Base-by-base conservation (phyloP, 2,797 vertebrate species). In the Cetoscarus ocellatus region DNA sequence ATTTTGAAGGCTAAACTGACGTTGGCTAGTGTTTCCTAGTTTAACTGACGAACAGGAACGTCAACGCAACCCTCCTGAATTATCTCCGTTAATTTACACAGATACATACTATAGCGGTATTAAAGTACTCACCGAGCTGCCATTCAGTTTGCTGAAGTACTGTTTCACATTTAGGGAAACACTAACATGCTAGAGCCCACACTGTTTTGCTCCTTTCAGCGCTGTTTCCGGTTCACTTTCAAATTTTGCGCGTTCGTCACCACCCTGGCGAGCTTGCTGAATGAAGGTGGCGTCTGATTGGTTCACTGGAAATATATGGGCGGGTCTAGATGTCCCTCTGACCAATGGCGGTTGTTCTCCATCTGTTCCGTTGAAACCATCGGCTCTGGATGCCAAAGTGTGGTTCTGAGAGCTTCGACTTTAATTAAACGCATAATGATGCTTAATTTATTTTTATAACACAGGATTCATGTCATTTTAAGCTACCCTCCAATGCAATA, bases 191-290 rank as follows among this genome's bases (percentile, higher is more conserved):
- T 45, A 42, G 42, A n/a, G 3, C 50, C 15, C 13, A 27, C 51
- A 49, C 57, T 62, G 57, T 73, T 84, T 48, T 43, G 64, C 39
- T 64, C 38, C 51, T 15, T 2, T 10, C 70, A 50, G 58, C 76
- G 78, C 65, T 78, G 70, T 62, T 94, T 94, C 94, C 93, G 86
- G 91, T 82, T 4, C 59, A 92, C 91, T 92, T 95, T 95, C 93
- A 95, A 95, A 94, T 92, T 88, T 94, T 91, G 93, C 95, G 94
- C 94, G 88, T 86, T 91, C 56, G 13, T 80, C 68, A 59, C 76
- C 80, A 40, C 67, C 42, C 40, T 53, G 38, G 0, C 19, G 13
- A 48, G 70, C 14, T 12, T 48, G 8, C 0, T 56, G 66, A 85
- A 70, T 60, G 14, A 67, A 13, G 1, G 0, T 0, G 19, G 10